phyloP scores from a whole-genome alignment of 2,888 invertebrate species.

The Eupithecia vulgata region DNA sequence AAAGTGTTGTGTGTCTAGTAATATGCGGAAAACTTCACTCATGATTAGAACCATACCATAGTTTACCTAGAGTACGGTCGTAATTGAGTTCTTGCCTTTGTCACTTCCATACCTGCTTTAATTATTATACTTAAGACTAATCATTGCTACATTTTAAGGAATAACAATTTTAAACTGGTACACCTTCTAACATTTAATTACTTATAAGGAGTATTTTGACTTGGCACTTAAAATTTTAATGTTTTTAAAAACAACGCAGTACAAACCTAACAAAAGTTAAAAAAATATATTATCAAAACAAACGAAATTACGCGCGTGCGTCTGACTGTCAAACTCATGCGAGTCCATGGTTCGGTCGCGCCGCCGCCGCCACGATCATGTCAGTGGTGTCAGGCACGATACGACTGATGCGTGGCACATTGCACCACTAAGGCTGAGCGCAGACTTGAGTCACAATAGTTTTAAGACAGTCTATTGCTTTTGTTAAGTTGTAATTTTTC shows the following conservation, averaged over 20 bases:
- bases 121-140: background rate
- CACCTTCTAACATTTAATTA: background rate
- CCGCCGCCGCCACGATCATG: too few relatives aligned
- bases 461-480: too few relatives aligned
- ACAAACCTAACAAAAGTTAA: background rate
- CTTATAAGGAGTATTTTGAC: slow-evolving; percentile 21
- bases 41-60: background rate
- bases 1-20: background rate
- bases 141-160: background rate
- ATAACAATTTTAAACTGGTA: background rate
- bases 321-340: background rate
- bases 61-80: background rate
- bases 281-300: background rate
- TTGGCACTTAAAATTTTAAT: slow-evolving; percentile 8
- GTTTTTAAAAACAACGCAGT: background rate
- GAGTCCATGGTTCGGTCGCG: background rate
- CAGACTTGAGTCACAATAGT: too few relatives aligned
- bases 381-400: background rate
- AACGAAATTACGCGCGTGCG: background rate
- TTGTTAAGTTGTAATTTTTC: too few relatives aligned
- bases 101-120: background rate
- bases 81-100: background rate
- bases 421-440: too few relatives aligned
- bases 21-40: background rate
- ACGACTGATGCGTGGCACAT: background rate